These are phyloP conservation scores for Odontophorus gujanensis DNA, from an alignment of 2,113 vertebrate genomes.

Conservation along the genomic window DNA sequence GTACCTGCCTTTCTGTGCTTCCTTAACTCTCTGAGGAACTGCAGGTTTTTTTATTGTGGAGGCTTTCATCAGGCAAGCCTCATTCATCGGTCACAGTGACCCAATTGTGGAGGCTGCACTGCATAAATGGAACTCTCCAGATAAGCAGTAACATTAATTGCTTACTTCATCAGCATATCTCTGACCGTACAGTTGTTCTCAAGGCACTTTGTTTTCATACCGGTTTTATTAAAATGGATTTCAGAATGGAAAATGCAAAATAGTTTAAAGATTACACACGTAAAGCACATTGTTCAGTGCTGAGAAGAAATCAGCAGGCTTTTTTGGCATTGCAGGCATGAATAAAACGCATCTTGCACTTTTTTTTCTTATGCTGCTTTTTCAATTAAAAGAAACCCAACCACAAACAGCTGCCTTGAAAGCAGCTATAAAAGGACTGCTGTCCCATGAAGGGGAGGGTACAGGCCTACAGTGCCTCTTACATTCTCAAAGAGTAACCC, in stretches of 20 bases:
- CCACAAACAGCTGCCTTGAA: not conserved
- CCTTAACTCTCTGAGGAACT: not conserved
- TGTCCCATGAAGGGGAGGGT: not conserved
- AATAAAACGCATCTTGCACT: not conserved
- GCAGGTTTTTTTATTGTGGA: not conserved
- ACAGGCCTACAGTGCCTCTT: not conserved
- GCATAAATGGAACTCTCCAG: conserved; percentile 53
- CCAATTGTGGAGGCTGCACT: conserved; percentile 18
- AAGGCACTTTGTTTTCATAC: conserved; percentile 41
- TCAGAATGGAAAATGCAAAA: conserved; percentile 27
- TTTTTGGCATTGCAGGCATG: not conserved
- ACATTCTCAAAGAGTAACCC: not conserved
- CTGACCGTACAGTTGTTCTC: conserved; percentile 18
- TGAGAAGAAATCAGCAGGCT: not conserved
- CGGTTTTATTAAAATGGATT: conserved; percentile 45
- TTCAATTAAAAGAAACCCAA: not conserved
- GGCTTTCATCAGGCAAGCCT: not conserved
- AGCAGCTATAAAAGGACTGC: not conserved
- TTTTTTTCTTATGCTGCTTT: not conserved
- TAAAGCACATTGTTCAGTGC: conserved; percentile 1
- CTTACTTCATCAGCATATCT: conserved; percentile 41
- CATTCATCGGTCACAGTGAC: not conserved
- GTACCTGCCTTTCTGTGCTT: not conserved
- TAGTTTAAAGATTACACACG: conserved; percentile 14
- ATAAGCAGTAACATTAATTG: conserved; percentile 57